Conservation (phyloP, 1,140 invertebrate species). For the Subanguina moxae region DNA sequence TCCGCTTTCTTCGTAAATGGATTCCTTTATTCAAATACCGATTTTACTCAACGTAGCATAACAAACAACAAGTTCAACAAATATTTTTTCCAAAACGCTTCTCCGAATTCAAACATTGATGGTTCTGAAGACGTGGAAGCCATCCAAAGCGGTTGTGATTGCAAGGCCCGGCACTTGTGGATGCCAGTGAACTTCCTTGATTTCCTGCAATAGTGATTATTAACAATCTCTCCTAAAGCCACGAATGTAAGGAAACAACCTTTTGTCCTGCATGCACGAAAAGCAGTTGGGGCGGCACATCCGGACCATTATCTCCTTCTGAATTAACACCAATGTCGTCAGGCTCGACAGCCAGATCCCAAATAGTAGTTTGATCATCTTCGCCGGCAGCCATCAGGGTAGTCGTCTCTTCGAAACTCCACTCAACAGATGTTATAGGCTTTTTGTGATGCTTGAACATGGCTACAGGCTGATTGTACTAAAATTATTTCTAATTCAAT, state of each 20-base stretch:
- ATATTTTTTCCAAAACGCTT: too few relatives aligned
- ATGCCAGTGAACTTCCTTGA: conserved; percentile 99
- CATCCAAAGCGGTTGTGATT: conserved; percentile 85
- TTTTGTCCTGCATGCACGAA: conserved; percentile 98
- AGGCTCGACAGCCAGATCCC: conserved; percentile 86
- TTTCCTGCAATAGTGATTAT: conserved; percentile 53
- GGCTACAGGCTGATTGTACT: conserved; percentile 71
- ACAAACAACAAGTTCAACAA: too few relatives aligned
- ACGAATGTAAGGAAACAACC: conserved; percentile 6
- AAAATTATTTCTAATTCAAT: conserved; percentile 9
- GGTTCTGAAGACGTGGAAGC: conserved; percentile 96
- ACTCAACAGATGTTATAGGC: conserved; percentile 90
- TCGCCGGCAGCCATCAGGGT: conserved; percentile 86
- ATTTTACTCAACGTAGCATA: too few relatives aligned
- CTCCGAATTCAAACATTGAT: conserved; percentile 76
- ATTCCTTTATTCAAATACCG: too few relatives aligned
- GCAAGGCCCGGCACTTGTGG: conserved; percentile 84
- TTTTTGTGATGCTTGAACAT: conserved; percentile 86
- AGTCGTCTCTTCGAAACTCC: conserved; percentile 85
- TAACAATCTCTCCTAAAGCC: conserved; percentile 7
- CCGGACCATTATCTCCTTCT: conserved; percentile 56
- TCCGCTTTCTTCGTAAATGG: too few relatives aligned
- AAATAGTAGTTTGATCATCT: conserved; percentile 92
- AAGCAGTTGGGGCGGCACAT: conserved; percentile 84
- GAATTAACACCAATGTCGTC: conserved; percentile 7